phyloP scores from a whole-genome alignment of 2,797 vertebrate genomes.

The Acanthornis magna region DNA sequence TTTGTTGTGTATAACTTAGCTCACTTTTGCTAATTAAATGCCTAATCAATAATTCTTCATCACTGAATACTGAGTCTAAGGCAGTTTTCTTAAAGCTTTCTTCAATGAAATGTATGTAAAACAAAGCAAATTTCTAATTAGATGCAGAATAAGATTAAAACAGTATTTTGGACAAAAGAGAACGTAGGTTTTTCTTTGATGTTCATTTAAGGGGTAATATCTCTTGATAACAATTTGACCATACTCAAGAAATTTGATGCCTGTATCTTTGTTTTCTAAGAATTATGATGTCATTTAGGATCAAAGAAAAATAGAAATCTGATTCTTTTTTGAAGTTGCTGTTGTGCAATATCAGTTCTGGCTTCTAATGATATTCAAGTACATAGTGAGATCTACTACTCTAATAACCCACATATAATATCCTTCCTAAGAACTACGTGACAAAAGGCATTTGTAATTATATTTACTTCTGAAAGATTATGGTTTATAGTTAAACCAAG shows the following conservation, averaged over 20 bases:
- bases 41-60: slow-evolving; percentile 23
- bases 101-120: not conserved
- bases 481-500: slow-evolving; percentile 94
- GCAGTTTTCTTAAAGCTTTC: not conserved
- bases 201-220: not conserved
- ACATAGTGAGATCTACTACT: slow-evolving; percentile 88
- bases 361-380: slow-evolving; percentile 87
- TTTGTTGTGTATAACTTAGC: not conserved
- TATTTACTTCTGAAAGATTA: slow-evolving; percentile 98
- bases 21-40: slow-evolving; percentile 24
- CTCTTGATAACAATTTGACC: not conserved
- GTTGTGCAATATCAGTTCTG: slow-evolving; percentile 82
- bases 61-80: not conserved
- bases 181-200: slow-evolving; percentile 4
- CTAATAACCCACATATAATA: slow-evolving; percentile 86
- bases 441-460: slow-evolving; percentile 98
- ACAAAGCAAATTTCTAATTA: not conserved
- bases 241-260: not conserved
- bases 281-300: slow-evolving; percentile 84
- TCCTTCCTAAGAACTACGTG: slow-evolving; percentile 83
- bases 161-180: not conserved
- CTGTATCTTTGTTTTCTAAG: slow-evolving; percentile 48
- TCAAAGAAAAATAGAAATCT: slow-evolving; percentile 81
- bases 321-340: slow-evolving; percentile 83
- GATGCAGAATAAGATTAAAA: slow-evolving; percentile 20